Base-by-base conservation (phyloP, 1,140 invertebrate species). In the Drosophila albomicans region DNA sequence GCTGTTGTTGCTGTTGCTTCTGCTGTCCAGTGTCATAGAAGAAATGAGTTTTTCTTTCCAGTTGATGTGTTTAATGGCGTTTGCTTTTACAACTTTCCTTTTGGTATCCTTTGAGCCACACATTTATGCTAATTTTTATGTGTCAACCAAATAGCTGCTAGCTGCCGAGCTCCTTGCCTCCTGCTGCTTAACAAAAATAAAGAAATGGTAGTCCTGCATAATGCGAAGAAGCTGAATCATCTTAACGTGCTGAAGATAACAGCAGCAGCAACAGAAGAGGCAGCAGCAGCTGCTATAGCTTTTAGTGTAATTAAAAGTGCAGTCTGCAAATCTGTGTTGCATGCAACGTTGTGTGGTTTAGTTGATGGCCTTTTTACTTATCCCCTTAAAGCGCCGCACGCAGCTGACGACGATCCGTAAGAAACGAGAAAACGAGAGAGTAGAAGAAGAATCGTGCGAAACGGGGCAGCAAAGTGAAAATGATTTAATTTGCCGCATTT, bases 41-140 rank as follows among this genome's bases (percentile, higher is more conserved):
- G 85, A 87, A 87, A 87, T 89, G 84, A 88, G 84, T 87, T 87
- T 80, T 81, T 89, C 77, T 89, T 87, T 87, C 84, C 84, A 87
- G 73, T 89, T 87, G 85, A 87, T 89, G 85, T 88, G 80, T 79
- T 87, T 87, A 87, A 87, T 88, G 84, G 84, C 82, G 85, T 87
- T 82, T 89, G 85, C 77, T 84, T 87, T 87, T 87, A 89, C 85
- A 88, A 80, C 80, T 84, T 88, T 82, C 64, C 32, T 71, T 51
- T 30, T n/a, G 59, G 52, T 49, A 38, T 25, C 28, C 46, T 62
- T 41, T n/a, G 20, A 65, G 66, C 59, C 73, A 67, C 67, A 89
- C 79, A 80, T 81, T 87, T 87, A 87, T 87, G 84, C 85, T 87
- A 87, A 87, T 87, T 86, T 67, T 86, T 66, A 79, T 82, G 64